Conservation (phyloP, 2,113 vertebrate species). For the Caloenas nicobarica region DNA sequence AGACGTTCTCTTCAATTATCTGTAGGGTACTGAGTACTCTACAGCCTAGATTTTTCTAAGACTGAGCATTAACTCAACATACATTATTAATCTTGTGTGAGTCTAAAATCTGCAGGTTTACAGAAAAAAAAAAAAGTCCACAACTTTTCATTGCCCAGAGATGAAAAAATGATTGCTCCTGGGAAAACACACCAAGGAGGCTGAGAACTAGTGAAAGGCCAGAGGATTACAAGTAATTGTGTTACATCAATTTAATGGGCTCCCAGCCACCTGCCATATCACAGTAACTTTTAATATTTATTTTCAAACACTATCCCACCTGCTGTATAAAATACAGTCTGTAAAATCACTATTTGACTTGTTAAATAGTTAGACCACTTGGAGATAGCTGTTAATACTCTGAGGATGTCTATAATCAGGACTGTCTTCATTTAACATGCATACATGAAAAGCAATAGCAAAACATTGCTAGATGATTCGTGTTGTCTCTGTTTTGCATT, state of each 20-base stretch:
- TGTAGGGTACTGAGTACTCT: accelerated
- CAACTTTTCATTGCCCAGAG: background rate
- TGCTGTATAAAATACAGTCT: background rate
- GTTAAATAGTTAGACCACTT: background rate
- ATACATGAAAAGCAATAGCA: background rate
- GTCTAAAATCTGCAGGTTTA: background rate
- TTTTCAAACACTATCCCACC: background rate
- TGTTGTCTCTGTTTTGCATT: background rate
- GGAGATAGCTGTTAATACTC: background rate
- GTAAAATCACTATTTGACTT: background rate
- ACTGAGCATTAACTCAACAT: background rate
- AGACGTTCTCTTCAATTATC: background rate
- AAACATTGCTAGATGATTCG: background rate
- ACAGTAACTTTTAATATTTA: background rate
- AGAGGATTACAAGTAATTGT: background rate
- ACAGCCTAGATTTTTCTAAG: background rate
- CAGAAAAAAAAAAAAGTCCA: background rate
- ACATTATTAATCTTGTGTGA: background rate
- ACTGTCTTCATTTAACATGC: background rate
- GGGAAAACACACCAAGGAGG: background rate
- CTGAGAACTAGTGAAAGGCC: background rate
- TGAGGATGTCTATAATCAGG: background rate
- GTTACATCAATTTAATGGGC: background rate
- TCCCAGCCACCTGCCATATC: background rate
- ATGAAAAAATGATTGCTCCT: background rate